Evolutionary conservation across 2,888 invertebrate genomes (phyloP).

Genomic region (Agrochola litura): DNA sequence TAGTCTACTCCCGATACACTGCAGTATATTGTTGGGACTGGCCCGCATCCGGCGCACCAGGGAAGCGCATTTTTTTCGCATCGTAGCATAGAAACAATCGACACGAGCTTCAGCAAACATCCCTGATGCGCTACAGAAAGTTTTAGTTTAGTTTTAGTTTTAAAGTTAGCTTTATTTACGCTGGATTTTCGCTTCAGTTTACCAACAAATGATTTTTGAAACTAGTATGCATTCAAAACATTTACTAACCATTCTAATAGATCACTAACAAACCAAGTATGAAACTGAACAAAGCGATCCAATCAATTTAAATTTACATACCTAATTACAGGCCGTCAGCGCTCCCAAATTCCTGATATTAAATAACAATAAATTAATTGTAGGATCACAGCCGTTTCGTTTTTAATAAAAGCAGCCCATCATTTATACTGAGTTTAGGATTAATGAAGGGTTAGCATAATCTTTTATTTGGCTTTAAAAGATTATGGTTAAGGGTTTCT

Average conservation of each 20-base stretch:
- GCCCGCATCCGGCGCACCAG: no score
- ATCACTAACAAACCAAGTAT: slow-evolving; percentile 11
- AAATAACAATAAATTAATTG: slow-evolving; percentile 54
- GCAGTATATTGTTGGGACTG: no score
- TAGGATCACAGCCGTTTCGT: slow-evolving; percentile 31
- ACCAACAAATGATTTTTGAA: neutral
- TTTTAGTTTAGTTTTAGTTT: no score
- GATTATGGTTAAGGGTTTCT: neutral
- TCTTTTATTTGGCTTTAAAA: slow-evolving; percentile 14
- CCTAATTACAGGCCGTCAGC: slow-evolving; percentile 42
- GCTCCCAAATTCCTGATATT: slow-evolving; percentile 38
- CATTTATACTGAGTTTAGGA: slow-evolving; percentile 34
- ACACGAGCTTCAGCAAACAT: no score
- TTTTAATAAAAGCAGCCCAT: slow-evolving; percentile 56
- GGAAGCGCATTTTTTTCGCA: no score
- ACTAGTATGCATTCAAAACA: slow-evolving; percentile 9
- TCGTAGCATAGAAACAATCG: no score
- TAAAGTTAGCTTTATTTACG: neutral
- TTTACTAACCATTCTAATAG: no score
- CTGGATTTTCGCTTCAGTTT: neutral
- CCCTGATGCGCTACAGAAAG: no score
- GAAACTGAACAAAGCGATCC: slow-evolving; percentile 14
- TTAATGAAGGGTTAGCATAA: slow-evolving; percentile 14
- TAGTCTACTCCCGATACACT: no score
- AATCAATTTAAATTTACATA: slow-evolving; percentile 59